These are phyloP conservation scores for Gryllus longicercus DNA, from an alignment of 2,888 invertebrate species.

Conservation along the genomic window DNA sequence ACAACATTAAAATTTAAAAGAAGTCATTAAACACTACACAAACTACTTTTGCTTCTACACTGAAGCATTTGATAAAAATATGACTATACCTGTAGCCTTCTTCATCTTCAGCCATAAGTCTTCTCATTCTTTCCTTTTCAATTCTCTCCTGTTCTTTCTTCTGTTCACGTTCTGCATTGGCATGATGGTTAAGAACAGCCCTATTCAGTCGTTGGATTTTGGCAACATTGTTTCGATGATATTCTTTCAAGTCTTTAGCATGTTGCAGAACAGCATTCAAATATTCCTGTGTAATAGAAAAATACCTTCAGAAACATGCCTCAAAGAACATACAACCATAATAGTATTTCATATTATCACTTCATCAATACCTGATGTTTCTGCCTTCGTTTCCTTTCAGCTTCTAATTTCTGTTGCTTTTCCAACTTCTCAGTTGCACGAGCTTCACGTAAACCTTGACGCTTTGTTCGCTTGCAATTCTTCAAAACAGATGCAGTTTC, in stretches of 20 bases:
- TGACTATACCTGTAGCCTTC: slow-evolving; percentile 52
- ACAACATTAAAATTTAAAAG: too few relatives aligned
- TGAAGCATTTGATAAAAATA: too few relatives aligned
- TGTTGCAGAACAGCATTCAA: slow-evolving; percentile 58
- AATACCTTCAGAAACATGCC: background rate
- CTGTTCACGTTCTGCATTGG: slow-evolving; percentile 60
- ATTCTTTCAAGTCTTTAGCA: slow-evolving; percentile 59
- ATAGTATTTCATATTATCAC: background rate
- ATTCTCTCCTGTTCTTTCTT: slow-evolving; percentile 62
- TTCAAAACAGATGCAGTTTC: slow-evolving; percentile 59
- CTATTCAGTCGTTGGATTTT: slow-evolving; percentile 56
- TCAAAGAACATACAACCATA: too few relatives aligned
- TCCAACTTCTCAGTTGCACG: slow-evolving; percentile 61
- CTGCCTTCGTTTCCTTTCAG: slow-evolving; percentile 56
- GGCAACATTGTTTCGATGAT: slow-evolving; percentile 51
- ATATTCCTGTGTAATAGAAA: slow-evolving; percentile 49
- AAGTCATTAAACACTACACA: too few relatives aligned
- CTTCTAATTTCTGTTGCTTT: slow-evolving; percentile 61
- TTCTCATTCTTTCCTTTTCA: slow-evolving; percentile 60
- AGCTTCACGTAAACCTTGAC: slow-evolving; percentile 60
- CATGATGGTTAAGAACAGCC: slow-evolving; percentile 57
- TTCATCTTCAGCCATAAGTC: slow-evolving; percentile 63
- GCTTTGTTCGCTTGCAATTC: slow-evolving; percentile 58
- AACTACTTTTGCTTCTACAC: too few relatives aligned
- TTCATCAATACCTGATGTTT: slow-evolving; percentile 48